Evolutionary conservation across 1,140 invertebrate genomes (phyloP), one percentile per base, ranked within the genome.

Genomic region (Drosophila micromelanica): DNA sequence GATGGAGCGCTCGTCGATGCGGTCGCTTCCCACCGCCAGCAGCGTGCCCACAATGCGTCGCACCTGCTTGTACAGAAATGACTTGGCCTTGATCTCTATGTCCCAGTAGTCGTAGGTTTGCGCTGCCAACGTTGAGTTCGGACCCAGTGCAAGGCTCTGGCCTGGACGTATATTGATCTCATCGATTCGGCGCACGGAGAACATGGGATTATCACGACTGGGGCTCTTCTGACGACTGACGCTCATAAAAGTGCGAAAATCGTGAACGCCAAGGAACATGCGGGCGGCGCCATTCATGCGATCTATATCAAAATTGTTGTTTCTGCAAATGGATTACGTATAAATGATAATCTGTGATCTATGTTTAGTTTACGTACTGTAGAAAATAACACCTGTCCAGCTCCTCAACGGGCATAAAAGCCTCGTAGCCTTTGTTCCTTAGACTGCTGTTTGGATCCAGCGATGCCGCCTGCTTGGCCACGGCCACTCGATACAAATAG

Each of bases 31-130:
- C 8, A 95, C 91, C 5, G 92, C 92, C 32, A 96, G 78, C 13
- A 96, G 80, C 5, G 94, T 86, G 17, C 94, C 95, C 20, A 96
- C 93, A 90, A 96, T 97, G 40, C 96, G 93, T 46, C 96, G 93
- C 5, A 97, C 94, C 93, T 96, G 96, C 80, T 95, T 96, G 82
- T 96, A 95, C 13, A 96, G 92, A 93, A 96, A 97, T n/a, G 94
- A 93, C 82, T 81, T 93, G 23, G 94, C 93, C 67, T 93, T 93
- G 11, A 95, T 93, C 62, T 93, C 93, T 40, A 97, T 92, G 78
- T 96, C 93, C 93, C 94, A 96, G 81, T 94, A 96, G 75, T 95
- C 91, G 75, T 94, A 94, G 32, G 93, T 76, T 8, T 91, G 65
- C 0, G 93, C 74, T 7, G 92, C 71, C 17, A 81, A 71, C 72